These are phyloP conservation scores for Lacanobia wlatinum DNA, from an alignment of 2,888 invertebrate species.

Conservation along the genomic window DNA sequence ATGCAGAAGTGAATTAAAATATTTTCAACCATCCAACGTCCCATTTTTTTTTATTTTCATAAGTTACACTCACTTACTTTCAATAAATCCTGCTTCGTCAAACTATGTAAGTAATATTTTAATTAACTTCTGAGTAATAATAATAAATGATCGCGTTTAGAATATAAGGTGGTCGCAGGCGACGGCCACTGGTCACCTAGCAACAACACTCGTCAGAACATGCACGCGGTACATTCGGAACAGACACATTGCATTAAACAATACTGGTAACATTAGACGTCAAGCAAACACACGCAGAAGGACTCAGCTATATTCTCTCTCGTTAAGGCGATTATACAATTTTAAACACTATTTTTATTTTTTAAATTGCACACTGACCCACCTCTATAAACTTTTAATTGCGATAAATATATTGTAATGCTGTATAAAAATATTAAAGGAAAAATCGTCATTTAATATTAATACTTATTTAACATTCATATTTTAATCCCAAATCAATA, in stretches of 20 bases:
- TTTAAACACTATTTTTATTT: slow-evolving; percentile 85
- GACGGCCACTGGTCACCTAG: slow-evolving; percentile 67
- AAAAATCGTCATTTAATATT: slow-evolving; percentile 88
- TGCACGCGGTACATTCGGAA: slow-evolving; percentile 73
- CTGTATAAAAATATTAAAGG: slow-evolving; percentile 91
- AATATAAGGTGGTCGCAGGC: slow-evolving; percentile 27
- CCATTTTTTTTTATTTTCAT: slow-evolving; percentile 49
- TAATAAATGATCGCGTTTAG: slow-evolving; percentile 39
- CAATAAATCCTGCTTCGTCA: slow-evolving; percentile 37
- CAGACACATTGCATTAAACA: slow-evolving; percentile 73
- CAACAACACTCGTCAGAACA: slow-evolving; percentile 72
- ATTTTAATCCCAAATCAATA: slow-evolving; percentile 84
- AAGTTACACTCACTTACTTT: slow-evolving; percentile 49
- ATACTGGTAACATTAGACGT: slow-evolving; percentile 78
- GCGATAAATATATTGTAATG: slow-evolving; percentile 89
- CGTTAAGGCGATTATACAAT: slow-evolving; percentile 90
- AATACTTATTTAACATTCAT: slow-evolving; percentile 88
- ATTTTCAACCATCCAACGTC: slow-evolving; percentile 28
- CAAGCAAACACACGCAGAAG: slow-evolving; percentile 86
- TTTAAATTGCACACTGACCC: slow-evolving; percentile 89
- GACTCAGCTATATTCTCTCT: slow-evolving; percentile 90
- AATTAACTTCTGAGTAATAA: slow-evolving; percentile 51
- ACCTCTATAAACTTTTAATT: slow-evolving; percentile 90
- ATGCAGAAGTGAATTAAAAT: slow-evolving; percentile 62
- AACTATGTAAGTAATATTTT: slow-evolving; percentile 53